Conservation (phyloP, 2,113 vertebrate genomes). For the Typhlomys cinereus region DNA sequence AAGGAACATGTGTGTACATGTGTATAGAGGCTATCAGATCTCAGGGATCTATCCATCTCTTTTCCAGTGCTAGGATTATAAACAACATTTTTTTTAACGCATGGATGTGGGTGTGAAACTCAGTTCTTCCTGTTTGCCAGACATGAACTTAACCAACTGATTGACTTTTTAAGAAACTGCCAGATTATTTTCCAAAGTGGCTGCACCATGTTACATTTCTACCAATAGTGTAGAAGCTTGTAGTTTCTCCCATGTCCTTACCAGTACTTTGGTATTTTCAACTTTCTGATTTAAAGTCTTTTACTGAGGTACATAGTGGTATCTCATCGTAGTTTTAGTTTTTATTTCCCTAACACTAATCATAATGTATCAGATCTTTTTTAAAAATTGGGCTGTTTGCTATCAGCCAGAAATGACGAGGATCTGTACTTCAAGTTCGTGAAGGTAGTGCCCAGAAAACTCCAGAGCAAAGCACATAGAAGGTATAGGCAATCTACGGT, state of each 20-base stretch:
- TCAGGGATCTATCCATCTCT: too few relatives aligned
- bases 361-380: background rate
- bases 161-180: background rate
- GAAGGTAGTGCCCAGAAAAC: too few relatives aligned
- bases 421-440: too few relatives aligned
- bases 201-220: slow-evolving; percentile 48
- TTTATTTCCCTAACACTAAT: slow-evolving; percentile 5
- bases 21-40: too few relatives aligned
- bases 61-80: too few relatives aligned
- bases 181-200: slow-evolving; percentile 40
- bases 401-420: too few relatives aligned
- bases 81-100: background rate
- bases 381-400: slow-evolving; percentile 9
- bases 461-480: too few relatives aligned
- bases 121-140: background rate
- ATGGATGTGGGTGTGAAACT: background rate
- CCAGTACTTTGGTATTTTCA: slow-evolving; percentile 46
- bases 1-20: too few relatives aligned
- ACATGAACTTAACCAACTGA: background rate
- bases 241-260: slow-evolving; percentile 27
- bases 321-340: slow-evolving; percentile 57
- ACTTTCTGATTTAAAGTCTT: slow-evolving; percentile 49
- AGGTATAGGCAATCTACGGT: too few relatives aligned
- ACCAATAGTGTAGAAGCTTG: slow-evolving; percentile 41
- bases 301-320: slow-evolving; percentile 42